Evolutionary conservation across 2,888 invertebrate species (phyloP).

Genomic region (Embidobia sp.): DNA sequence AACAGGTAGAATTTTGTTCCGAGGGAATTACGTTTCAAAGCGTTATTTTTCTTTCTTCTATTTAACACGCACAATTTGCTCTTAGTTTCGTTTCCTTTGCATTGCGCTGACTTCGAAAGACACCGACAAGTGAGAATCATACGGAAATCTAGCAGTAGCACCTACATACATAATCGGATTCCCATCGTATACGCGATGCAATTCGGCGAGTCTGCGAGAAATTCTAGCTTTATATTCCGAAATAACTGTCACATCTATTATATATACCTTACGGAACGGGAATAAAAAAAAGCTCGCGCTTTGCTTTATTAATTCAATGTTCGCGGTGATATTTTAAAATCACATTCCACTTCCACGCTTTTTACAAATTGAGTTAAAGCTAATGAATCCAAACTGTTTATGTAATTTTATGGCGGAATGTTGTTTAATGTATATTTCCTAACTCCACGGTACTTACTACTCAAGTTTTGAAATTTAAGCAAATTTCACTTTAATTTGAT

Average conservation of each 20-base stretch:
- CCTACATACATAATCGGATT: slow-evolving; percentile 23
- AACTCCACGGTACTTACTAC: too few species aligned
- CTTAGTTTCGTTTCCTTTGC: slow-evolving; percentile 3
- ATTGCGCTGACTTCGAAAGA: slow-evolving; percentile 21
- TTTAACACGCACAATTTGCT: slow-evolving; percentile 22
- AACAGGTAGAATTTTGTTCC: too few species aligned
- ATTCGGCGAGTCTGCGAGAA: slow-evolving; percentile 10
- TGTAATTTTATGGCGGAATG: too few species aligned
- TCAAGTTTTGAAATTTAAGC: too few species aligned
- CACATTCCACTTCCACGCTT: neutral
- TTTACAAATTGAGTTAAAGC: too few species aligned
- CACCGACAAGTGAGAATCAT: slow-evolving; percentile 16
- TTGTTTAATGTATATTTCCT: too few species aligned
- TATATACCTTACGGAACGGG: neutral
- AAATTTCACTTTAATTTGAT: neutral
- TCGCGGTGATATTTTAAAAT: neutral
- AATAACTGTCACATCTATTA: slow-evolving; percentile 4
- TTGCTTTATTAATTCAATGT: slow-evolving; percentile 6
- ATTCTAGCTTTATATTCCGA: slow-evolving; percentile 5
- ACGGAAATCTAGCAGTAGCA: slow-evolving; percentile 3
- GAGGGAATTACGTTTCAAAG: too few species aligned
- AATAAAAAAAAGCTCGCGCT: slow-evolving; percentile 5
- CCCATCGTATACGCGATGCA: slow-evolving; percentile 1
- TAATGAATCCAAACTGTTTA: too few species aligned
- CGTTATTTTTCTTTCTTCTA: slow-evolving; percentile 1